phyloP scores from a whole-genome alignment of 1,140 invertebrate genomes.

The Drosophila repleta region DNA sequence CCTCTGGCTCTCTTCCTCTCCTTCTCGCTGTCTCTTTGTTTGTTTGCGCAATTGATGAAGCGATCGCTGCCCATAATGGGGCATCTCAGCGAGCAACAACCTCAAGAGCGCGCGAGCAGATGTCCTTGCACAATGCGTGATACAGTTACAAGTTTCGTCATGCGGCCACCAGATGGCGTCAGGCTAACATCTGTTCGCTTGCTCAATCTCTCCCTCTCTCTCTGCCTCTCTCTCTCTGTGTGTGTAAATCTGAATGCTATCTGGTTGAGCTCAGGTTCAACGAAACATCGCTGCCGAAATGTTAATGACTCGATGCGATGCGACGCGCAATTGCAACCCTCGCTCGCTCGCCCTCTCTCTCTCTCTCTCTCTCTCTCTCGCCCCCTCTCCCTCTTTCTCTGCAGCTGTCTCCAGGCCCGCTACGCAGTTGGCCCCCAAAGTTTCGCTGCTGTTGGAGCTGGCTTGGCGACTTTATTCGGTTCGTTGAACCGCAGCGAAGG shows the following conservation, averaged over 20 bases:
- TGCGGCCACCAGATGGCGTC: slow-evolving; percentile 43
- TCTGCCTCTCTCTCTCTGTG: too few relatives aligned
- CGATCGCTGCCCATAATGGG: slow-evolving; percentile 12
- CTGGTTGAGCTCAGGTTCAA: slow-evolving; percentile 37
- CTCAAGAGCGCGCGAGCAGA: slow-evolving; percentile 16
- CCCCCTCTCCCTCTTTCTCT: neutral
- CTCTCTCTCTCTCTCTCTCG: neutral
- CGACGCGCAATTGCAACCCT: slow-evolving; percentile 39
- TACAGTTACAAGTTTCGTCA: slow-evolving; percentile 24
- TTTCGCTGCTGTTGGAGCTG: slow-evolving; percentile 19
- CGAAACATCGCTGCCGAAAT: slow-evolving; percentile 45
- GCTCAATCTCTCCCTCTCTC: neutral
- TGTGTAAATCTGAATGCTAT: slow-evolving; percentile 16
- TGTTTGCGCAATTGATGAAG: neutral
- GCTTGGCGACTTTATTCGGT: slow-evolving; percentile 31
- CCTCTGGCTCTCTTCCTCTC: neutral
- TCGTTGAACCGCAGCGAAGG: slow-evolving; percentile 45
- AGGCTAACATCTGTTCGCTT: slow-evolving; percentile 41
- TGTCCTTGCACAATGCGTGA: slow-evolving; percentile 45
- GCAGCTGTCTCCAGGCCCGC: neutral
- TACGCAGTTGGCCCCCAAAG: slow-evolving; percentile 40
- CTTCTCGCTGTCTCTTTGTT: neutral
- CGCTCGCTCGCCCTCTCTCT: neutral
- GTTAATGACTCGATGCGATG: slow-evolving; percentile 41
- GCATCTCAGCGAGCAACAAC: slow-evolving; percentile 28